phyloP scores from a whole-genome alignment of 2,797 vertebrate genomes.

The Phoeniculus purpureus region DNA sequence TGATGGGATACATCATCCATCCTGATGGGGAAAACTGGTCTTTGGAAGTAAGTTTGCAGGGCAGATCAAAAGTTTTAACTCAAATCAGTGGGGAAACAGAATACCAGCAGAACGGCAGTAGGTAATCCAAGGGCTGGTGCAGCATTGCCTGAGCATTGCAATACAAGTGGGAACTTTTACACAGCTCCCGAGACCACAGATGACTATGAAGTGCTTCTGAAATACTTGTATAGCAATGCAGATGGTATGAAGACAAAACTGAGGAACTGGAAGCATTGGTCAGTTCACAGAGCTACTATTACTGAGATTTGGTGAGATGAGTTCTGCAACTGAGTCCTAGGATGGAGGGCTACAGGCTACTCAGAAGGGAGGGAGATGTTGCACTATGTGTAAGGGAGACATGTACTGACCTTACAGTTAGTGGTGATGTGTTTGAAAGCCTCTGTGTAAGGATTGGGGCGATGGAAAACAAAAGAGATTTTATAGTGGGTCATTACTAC shows the following conservation, averaged over 20 bases:
- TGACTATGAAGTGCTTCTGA: background rate
- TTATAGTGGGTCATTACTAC: background rate
- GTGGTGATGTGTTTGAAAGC: background rate
- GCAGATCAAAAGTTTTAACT: background rate
- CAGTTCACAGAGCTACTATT: background rate
- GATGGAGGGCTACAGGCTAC: background rate
- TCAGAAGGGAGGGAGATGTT: background rate
- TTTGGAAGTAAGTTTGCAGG: background rate
- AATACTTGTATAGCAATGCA: fast-evolving
- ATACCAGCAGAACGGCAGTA: background rate
- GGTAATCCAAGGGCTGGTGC: background rate
- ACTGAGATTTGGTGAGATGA: no score
- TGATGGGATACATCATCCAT: background rate
- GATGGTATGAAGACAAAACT: background rate
- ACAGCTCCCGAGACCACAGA: background rate
- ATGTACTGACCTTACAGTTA: background rate
- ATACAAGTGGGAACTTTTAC: background rate
- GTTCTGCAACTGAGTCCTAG: no score
- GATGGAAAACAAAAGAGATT: background rate
- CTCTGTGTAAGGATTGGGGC: background rate
- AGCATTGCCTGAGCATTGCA: background rate
- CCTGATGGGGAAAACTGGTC: background rate
- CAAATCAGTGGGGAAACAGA: fast-evolving
- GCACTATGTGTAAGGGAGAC: background rate
- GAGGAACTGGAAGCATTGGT: no score